A percentile compares a stretch with the other conserved stretches of the same genome.
Evolutionary conservation across 2,113 vertebrate species (phyloP).

Genomic region (Campylomormyrus tamandua): DNA sequence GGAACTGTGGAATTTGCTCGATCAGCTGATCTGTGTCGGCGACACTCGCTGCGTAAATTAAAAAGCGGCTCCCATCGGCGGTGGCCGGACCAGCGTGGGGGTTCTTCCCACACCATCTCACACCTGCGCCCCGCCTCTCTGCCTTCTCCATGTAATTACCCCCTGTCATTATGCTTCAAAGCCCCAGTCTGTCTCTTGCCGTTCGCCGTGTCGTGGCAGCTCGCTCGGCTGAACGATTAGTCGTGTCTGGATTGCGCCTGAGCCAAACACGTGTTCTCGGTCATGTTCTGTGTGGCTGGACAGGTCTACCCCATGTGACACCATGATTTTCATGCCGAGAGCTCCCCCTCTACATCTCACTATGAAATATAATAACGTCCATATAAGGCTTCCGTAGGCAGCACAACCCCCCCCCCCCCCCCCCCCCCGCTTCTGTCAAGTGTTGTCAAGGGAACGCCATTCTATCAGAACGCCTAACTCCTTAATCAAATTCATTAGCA

Average conservation of each 20-base stretch:
- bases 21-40: slow-evolving; percentile 27
- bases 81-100: not conserved
- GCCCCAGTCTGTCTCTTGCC: not conserved
- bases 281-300: not conserved
- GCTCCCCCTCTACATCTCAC: not conserved
- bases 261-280: not conserved
- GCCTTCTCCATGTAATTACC: slow-evolving; percentile 2
- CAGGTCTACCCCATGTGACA: not conserved
- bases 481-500: slow-evolving; percentile 38
- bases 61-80: not conserved
- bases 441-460: slow-evolving; percentile 17
- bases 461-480: slow-evolving; percentile 30
- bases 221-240: not conserved
- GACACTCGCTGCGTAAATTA: slow-evolving; percentile 26
- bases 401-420: too few relatives aligned
- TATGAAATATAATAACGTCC: not conserved
- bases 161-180: not conserved
- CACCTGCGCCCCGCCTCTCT: not conserved
- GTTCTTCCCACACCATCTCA: not conserved
- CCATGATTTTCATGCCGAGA: too few relatives aligned
- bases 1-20: slow-evolving; percentile 29
- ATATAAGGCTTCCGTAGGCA: not conserved
- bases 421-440: not conserved
- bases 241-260: not conserved
- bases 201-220: not conserved